These are phyloP conservation scores for Drosophila nigromelanica DNA, from an alignment of 1,140 invertebrate genomes.

Conservation along the genomic window DNA sequence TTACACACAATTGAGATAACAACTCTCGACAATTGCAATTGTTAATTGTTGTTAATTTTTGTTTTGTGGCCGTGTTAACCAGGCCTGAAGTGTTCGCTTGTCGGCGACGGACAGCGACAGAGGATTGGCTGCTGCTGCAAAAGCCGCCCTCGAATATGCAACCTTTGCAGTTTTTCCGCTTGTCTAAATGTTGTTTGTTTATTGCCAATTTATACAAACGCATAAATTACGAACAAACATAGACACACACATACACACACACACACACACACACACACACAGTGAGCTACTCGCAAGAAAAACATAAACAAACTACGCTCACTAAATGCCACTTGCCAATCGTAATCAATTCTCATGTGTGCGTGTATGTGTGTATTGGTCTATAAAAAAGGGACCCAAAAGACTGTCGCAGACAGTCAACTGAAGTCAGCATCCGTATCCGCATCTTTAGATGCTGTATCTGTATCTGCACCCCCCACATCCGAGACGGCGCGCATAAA, in stretches of 20 bases:
- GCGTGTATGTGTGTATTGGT: slow-evolving; percentile 32
- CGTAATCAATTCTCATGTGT: slow-evolving; percentile 71
- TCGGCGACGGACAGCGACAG: slow-evolving; percentile 2
- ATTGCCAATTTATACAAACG: slow-evolving; percentile 76
- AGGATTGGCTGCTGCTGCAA: not conserved
- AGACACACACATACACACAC: slow-evolving; percentile 14
- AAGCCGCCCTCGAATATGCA: slow-evolving; percentile 39
- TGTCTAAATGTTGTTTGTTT: slow-evolving; percentile 56
- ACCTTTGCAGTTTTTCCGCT: slow-evolving; percentile 59
- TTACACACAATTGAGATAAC: slow-evolving; percentile 64
- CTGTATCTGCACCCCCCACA: slow-evolving; percentile 30
- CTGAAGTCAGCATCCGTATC: slow-evolving; percentile 54
- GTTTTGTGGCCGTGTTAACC: slow-evolving; percentile 75
- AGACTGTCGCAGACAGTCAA: slow-evolving; percentile 49
- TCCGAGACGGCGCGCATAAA: slow-evolving; percentile 52
- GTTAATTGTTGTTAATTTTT: slow-evolving; percentile 72
- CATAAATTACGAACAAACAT: slow-evolving; percentile 65
- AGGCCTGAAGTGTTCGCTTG: slow-evolving; percentile 34
- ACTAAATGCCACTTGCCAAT: slow-evolving; percentile 80
- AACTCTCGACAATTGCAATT: slow-evolving; percentile 19
- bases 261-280: slow-evolving; percentile 8
- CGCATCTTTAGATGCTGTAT: slow-evolving; percentile 30
- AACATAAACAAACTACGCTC: slow-evolving; percentile 76
- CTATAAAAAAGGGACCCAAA: slow-evolving; percentile 65
- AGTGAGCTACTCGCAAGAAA: slow-evolving; percentile 28